Evolutionary conservation across 2,797 vertebrate species (phyloP).

Genomic region (Enoplosus armatus): DNA sequence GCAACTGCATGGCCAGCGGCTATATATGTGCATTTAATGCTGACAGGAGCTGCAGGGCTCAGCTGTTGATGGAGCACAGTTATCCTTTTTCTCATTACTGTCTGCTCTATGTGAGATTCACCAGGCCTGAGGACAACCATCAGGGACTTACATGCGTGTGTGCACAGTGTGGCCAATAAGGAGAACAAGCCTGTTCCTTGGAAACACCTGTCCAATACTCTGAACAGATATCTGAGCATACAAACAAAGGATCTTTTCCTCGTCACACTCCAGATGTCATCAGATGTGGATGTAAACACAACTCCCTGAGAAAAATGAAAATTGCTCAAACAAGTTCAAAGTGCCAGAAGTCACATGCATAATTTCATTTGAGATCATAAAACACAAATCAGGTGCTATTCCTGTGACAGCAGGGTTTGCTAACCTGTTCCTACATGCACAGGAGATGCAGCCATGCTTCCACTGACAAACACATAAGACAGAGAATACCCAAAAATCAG

Average conservation of each 20-base stretch:
- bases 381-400: slow-evolving; percentile 42
- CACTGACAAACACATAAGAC: slow-evolving; percentile 32
- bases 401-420: slow-evolving; percentile 28
- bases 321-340: slow-evolving; percentile 56
- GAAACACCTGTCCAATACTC: slow-evolving; percentile 73
- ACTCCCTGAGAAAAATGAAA: slow-evolving; percentile 36
- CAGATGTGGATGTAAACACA: slow-evolving; percentile 67
- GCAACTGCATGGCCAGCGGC: slow-evolving; percentile 80
- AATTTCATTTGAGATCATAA: slow-evolving; percentile 53
- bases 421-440: slow-evolving; percentile 52
- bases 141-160: slow-evolving; percentile 66
- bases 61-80: slow-evolving; percentile 81
- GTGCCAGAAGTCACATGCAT: slow-evolving; percentile 46
- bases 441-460: slow-evolving; percentile 18
- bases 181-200: slow-evolving; percentile 33
- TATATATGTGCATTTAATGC: slow-evolving; percentile 79
- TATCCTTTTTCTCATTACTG: slow-evolving; percentile 85
- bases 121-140: slow-evolving; percentile 69
- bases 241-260: slow-evolving; percentile 61
- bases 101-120: slow-evolving; percentile 71
- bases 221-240: slow-evolving; percentile 51
- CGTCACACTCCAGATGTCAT: slow-evolving; percentile 66
- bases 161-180: slow-evolving; percentile 61
- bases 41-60: slow-evolving; percentile 80
- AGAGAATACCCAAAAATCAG: slow-evolving; percentile 30